Evolutionary conservation across 2,888 invertebrate species (phyloP).

Genomic region (Trissolcus japonicus): DNA sequence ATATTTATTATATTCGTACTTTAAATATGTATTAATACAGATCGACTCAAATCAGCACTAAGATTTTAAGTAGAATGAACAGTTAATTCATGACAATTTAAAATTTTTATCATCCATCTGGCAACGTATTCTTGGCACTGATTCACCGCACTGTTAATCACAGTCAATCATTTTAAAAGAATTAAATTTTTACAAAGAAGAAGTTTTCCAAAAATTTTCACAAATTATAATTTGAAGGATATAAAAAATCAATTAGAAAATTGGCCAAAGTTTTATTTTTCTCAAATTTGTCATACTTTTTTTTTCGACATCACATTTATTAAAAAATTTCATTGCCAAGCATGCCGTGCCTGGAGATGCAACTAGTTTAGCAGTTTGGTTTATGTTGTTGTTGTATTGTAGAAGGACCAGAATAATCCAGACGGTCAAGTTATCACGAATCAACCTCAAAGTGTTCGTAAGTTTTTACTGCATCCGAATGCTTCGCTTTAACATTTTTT

Average conservation of each 20-base stretch:
- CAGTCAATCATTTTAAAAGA: constrained; percentile 21
- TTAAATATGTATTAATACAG: not conserved
- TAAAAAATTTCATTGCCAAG: constrained; percentile 64
- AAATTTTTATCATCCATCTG: constrained; percentile 49
- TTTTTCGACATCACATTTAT: not conserved
- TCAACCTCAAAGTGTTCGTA: constrained; percentile 73
- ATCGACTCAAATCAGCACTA: constrained; percentile 15
- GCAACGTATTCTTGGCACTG: constrained; percentile 66
- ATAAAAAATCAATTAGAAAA: not conserved
- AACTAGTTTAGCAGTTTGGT: constrained; percentile 73
- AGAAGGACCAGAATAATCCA: constrained; percentile 73
- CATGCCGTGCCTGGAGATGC: constrained; percentile 62
- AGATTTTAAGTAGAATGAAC: constrained; percentile 15
- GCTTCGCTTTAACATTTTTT: constrained; percentile 32
- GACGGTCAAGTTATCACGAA: constrained; percentile 72
- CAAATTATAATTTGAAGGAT: not conserved
- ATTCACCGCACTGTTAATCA: constrained; percentile 56
- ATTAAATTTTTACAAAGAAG: not conserved
- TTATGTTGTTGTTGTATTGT: constrained; percentile 76
- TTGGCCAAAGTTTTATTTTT: not conserved
- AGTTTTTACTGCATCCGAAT: constrained; percentile 65
- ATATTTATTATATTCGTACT: not conserved
- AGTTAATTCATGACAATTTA: constrained; percentile 29
- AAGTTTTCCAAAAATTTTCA: not conserved
- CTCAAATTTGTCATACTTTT: not conserved